phyloP scores from a whole-genome alignment of 2,113 vertebrate genomes.

The Lamprotornis superbus region DNA sequence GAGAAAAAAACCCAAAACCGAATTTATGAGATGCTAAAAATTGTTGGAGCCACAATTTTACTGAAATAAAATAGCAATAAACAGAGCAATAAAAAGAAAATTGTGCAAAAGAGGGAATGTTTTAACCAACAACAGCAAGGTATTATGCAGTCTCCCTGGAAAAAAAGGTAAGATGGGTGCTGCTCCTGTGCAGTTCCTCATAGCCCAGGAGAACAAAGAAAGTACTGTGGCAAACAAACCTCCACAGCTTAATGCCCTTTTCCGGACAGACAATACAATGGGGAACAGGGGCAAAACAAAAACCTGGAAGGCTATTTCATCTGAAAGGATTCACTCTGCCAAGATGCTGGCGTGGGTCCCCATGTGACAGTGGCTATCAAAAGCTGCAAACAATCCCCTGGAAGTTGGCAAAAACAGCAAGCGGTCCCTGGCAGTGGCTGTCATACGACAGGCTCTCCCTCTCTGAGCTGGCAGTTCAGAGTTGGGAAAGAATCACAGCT shows the following conservation, averaged over 20 bases:
- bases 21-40: too few species aligned
- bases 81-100: not conserved
- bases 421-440: too few species aligned
- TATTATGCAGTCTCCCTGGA: not conserved
- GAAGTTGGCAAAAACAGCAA: not conserved
- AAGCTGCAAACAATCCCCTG: not conserved
- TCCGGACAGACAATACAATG: not conserved
- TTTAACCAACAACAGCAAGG: not conserved
- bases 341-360: not conserved
- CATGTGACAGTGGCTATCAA: not conserved
- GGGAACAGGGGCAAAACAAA: not conserved
- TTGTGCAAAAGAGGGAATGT: not conserved
- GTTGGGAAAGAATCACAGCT: too few species aligned
- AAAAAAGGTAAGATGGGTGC: not conserved
- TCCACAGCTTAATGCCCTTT: not conserved
- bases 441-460: too few species aligned
- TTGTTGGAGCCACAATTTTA: too few species aligned
- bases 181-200: not conserved
- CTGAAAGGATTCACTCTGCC: not conserved
- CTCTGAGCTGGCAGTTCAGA: not conserved
- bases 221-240: not conserved
- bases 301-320: not conserved
- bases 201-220: not conserved
- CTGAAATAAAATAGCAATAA: too few species aligned
- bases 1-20: too few species aligned